phyloP scores from a whole-genome alignment of 2,113 vertebrate species.

The Nothocercus julius region DNA sequence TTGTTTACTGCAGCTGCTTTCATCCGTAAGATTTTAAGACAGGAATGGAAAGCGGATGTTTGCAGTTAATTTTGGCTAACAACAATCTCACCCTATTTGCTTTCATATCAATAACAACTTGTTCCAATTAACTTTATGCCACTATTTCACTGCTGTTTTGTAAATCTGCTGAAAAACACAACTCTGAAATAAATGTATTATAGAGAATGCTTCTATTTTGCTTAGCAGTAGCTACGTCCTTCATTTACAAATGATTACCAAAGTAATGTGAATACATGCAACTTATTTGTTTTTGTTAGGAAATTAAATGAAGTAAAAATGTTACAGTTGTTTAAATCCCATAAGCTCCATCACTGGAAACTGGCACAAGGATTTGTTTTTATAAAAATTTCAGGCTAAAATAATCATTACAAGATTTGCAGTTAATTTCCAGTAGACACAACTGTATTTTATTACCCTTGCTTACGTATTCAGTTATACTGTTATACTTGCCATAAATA shows the following conservation, averaged over 20 bases:
- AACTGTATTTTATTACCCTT: neutral
- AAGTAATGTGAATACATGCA: neutral
- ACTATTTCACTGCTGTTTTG: neutral
- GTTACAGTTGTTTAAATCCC: neutral
- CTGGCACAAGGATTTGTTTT: slow-evolving; percentile 18
- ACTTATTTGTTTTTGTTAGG: slow-evolving; percentile 26
- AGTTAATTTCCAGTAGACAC: neutral
- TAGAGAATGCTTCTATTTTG: neutral
- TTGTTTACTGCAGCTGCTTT: accelerated
- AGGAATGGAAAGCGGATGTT: neutral
- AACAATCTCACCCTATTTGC: neutral
- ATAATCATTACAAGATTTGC: neutral
- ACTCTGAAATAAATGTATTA: neutral
- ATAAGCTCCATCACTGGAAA: slow-evolving; percentile 28
- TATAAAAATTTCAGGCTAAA: neutral
- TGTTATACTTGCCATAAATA: neutral
- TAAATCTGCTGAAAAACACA: neutral
- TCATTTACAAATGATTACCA: neutral
- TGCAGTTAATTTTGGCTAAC: neutral
- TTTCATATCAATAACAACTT: neutral
- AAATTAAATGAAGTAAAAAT: slow-evolving; percentile 42
- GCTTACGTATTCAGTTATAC: neutral
- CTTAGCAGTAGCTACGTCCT: accelerated
- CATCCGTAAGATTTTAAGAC: neutral
- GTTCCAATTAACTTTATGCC: neutral